phyloP scores from a whole-genome alignment of 2,888 invertebrate genomes.

The Dysmachus trigonus region DNA sequence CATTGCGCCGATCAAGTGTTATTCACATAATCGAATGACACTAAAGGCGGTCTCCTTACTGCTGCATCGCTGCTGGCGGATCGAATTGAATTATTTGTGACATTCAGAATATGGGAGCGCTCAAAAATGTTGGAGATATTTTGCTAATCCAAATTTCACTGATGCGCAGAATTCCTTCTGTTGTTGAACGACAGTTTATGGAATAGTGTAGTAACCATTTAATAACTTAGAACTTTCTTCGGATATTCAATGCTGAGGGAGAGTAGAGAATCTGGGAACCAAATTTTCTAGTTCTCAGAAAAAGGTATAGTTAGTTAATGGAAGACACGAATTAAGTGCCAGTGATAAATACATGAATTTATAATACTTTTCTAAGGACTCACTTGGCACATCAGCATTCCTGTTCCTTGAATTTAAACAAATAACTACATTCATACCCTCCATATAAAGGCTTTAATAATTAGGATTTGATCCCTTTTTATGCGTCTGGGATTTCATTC shows the following conservation, averaged over 20 bases:
- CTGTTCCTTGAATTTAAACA: neutral
- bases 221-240: neutral
- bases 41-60: neutral
- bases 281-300: neutral
- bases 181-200: neutral
- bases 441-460: neutral
- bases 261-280: neutral
- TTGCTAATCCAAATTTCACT: neutral
- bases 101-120: neutral
- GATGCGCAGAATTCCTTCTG: neutral
- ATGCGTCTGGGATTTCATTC: neutral
- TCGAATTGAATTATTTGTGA: neutral
- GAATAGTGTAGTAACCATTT: neutral
- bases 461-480: neutral
- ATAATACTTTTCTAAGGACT: neutral
- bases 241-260: too few species aligned
- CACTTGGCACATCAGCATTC: too few species aligned
- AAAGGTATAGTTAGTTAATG: too few species aligned
- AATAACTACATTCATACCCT: neutral
- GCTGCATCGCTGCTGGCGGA: neutral
- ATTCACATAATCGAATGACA: neutral
- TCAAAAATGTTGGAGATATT: neutral
- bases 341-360: neutral
- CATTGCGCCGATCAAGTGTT: neutral
- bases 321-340: neutral